phyloP scores from a whole-genome alignment of 2,888 invertebrate species.

The Pseudeuparius sepicola region DNA sequence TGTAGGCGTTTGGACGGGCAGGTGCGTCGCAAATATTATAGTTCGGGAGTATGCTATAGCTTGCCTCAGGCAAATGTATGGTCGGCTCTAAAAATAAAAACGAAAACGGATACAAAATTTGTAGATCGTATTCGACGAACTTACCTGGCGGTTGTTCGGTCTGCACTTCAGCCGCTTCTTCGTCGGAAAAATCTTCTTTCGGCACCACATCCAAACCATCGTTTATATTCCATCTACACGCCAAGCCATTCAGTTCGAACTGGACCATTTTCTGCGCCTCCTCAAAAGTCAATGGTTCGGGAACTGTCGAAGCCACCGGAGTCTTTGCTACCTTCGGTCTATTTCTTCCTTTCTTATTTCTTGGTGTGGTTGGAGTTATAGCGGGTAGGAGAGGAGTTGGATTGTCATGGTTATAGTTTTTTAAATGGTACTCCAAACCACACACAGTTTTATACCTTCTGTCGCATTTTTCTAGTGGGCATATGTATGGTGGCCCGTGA shows the following conservation, averaged over 20 bases:
- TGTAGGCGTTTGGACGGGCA: constrained; percentile 77
- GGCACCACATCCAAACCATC: constrained; percentile 61
- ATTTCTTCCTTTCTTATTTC: constrained; percentile 49
- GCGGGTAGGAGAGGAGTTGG: constrained; percentile 55
- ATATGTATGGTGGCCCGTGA: constrained; percentile 75
- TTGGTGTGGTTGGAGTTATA: constrained; percentile 44
- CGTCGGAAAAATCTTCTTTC: constrained; percentile 48
- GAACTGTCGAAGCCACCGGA: constrained; percentile 38
- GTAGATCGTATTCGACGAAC: constrained; percentile 8
- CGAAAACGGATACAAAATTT: constrained; percentile 13
- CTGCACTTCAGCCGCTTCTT: constrained; percentile 41
- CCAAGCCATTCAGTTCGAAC: constrained; percentile 68
- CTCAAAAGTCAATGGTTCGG: constrained; percentile 69
- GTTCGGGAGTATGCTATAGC: constrained; percentile 59
- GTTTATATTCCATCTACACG: constrained; percentile 41
- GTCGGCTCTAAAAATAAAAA: constrained; percentile 35
- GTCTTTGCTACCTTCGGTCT: constrained; percentile 12
- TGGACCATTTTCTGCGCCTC: constrained; percentile 80
- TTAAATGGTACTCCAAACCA: constrained; percentile 77
- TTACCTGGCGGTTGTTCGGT: constrained; percentile 31
- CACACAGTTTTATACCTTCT: constrained; percentile 79
- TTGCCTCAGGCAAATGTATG: constrained; percentile 58
- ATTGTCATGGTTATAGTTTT: constrained; percentile 76
- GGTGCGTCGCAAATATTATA: constrained; percentile 78
- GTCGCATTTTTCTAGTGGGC: constrained; percentile 76